These are phyloP conservation scores for Callithrix jacchus DNA, from an alignment of 2,113 vertebrate species.

Conservation along the genomic window DNA sequence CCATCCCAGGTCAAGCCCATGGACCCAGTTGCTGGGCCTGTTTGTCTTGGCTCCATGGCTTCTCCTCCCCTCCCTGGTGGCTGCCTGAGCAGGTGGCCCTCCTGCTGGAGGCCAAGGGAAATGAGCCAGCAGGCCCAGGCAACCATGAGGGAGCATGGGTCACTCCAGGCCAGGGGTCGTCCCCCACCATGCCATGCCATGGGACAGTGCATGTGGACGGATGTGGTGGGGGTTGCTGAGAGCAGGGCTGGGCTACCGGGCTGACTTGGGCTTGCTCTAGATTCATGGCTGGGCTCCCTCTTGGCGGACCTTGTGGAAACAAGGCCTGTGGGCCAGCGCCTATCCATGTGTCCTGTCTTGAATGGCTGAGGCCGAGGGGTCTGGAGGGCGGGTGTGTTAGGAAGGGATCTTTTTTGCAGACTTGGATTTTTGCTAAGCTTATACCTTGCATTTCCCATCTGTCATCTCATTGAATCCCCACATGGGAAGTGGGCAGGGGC, in stretches of 20 bases:
- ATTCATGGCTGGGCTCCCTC: not conserved
- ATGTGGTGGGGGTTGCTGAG: not conserved
- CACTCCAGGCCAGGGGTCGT: constrained; percentile 52
- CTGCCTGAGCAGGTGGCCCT: constrained; percentile 66
- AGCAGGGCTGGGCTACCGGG: not conserved
- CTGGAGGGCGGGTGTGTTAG: not conserved
- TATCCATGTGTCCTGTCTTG: not conserved
- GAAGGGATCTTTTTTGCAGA: not conserved
- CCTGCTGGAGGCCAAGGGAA: constrained; percentile 51
- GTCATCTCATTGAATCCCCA: not conserved
- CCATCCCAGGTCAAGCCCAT: constrained; percentile 65
- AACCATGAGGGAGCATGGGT: constrained; percentile 39
- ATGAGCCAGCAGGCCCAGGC: constrained; percentile 45
- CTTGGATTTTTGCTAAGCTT: not conserved
- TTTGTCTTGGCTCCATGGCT: constrained; percentile 64
- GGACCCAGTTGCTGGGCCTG: constrained; percentile 28
- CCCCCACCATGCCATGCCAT: rapidly evolving
- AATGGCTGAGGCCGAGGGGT: not conserved
- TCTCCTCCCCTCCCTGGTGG: constrained; percentile 44
- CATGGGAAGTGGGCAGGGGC: not conserved
- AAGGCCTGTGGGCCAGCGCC: not conserved
- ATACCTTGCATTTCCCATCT: not conserved
- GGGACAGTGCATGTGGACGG: not conserved
- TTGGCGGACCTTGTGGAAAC: not conserved
- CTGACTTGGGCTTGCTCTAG: not conserved